These are phyloP conservation scores for Synanthedon tipuliformis DNA, from an alignment of 2,888 invertebrate genomes.

Conservation along the genomic window DNA sequence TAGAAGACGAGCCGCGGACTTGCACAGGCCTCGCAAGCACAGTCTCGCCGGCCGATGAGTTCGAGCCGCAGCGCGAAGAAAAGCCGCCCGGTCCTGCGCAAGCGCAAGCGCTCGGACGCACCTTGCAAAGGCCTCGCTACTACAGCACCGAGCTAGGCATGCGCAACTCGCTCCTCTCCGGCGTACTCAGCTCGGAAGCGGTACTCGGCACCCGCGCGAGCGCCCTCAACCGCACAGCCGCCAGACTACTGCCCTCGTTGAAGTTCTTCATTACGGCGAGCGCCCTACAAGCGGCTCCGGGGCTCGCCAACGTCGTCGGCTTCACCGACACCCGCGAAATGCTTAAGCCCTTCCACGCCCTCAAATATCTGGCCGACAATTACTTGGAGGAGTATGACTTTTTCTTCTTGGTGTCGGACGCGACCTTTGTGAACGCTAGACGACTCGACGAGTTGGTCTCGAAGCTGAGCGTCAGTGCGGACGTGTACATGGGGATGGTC, in stretches of 20 bases:
- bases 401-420: conserved; percentile 89
- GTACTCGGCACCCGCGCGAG: conserved; percentile 81
- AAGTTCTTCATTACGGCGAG: conserved; percentile 81
- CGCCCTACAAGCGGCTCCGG: conserved; percentile 33
- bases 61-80: conserved; percentile 48
- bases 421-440: conserved; percentile 85
- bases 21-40: conserved; percentile 9
- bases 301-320: conserved; percentile 80
- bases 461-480: conserved; percentile 84
- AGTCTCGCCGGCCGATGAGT: conserved; percentile 33
- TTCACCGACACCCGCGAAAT: conserved; percentile 83
- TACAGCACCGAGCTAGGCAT: conserved; percentile 96
- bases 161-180: conserved; percentile 87
- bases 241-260: conserved; percentile 84
- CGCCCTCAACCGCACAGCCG: conserved; percentile 90
- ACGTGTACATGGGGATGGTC: conserved; percentile 83
- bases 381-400: conserved; percentile 92
- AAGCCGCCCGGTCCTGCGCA: conserved; percentile 28
- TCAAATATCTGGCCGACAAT: conserved; percentile 91
- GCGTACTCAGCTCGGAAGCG: conserved; percentile 82
- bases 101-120: conserved; percentile 28
- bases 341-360: conserved; percentile 85
- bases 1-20: conserved; percentile 36
- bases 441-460: conserved; percentile 78
- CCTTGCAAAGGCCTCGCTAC: conserved; percentile 87